Evolutionary conservation across 2,113 vertebrate species (phyloP).

Genomic region (Clarias batrachus): DNA sequence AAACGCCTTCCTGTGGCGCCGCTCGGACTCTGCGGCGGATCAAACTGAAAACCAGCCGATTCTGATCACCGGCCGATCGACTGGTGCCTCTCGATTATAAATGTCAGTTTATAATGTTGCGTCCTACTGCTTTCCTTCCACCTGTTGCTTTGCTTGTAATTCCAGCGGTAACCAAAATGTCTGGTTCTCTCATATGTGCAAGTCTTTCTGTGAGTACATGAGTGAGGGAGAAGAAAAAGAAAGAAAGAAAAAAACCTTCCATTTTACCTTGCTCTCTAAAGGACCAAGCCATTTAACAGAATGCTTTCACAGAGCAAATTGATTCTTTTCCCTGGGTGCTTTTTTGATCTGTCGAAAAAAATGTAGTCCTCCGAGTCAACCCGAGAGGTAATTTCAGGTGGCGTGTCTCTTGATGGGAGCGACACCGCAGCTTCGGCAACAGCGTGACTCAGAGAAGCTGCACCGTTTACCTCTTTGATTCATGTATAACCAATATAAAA

Average conservation of each 20-base stretch:
- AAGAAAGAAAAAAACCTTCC: neutral
- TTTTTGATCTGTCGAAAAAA: constrained; percentile 42
- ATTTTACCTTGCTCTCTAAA: constrained; percentile 22
- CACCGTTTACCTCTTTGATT: constrained; percentile 25
- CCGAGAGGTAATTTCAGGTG: constrained; percentile 41
- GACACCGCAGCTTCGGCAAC: neutral
- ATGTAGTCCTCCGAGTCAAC: constrained; percentile 17
- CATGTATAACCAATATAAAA: constrained; percentile 29
- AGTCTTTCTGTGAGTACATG: constrained; percentile 10
- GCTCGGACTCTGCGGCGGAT: too few species aligned
- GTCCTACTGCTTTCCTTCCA: neutral
- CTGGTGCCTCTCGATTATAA: too few species aligned
- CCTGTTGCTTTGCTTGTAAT: neutral
- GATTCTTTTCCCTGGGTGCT: constrained; percentile 30
- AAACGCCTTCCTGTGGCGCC: too few species aligned
- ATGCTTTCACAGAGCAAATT: constrained; percentile 28
- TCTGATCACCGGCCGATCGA: too few species aligned
- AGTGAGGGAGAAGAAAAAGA: neutral
- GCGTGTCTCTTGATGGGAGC: constrained; percentile 15
- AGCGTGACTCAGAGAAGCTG: constrained; percentile 11
- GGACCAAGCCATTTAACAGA: constrained; percentile 29
- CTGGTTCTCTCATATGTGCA: neutral
- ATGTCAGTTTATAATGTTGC: too few species aligned
- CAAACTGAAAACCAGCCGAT: too few species aligned
- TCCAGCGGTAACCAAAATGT: neutral